phyloP scores from a whole-genome alignment of 2,797 vertebrate species.

The Catostomus latipinnis region DNA sequence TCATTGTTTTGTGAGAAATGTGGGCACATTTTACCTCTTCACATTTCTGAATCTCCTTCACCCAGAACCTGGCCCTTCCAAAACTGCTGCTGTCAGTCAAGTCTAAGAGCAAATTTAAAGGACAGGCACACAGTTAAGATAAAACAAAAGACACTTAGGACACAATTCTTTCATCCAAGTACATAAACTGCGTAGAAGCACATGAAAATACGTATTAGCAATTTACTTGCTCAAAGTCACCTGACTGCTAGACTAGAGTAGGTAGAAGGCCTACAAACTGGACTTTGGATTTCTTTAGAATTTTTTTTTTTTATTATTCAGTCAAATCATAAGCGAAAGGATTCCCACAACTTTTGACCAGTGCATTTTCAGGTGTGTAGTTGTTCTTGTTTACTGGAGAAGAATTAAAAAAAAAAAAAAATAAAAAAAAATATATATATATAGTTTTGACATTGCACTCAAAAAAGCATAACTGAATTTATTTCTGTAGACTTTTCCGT shows the following conservation, averaged over 20 bases:
- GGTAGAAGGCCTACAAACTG: neutral
- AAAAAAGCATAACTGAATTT: no score
- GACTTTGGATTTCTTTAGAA: neutral
- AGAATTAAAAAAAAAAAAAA: no score
- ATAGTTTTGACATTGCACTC: no score
- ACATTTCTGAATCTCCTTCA: constrained; percentile 93
- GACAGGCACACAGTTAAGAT: neutral
- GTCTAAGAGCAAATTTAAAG: constrained; percentile 74
- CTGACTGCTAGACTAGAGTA: constrained; percentile 21
- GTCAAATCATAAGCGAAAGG: no score
- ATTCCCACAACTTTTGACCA: no score
- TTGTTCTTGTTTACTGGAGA: no score
- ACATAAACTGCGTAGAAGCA: constrained; percentile 2
- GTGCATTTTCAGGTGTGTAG: no score
- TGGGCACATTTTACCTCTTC: constrained; percentile 84
- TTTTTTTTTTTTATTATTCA: no score
- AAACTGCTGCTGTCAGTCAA: constrained; percentile 95
- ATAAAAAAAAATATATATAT: no score
- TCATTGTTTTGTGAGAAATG: constrained; percentile 21
- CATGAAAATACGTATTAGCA: neutral
- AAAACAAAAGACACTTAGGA: neutral
- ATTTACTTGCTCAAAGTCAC: constrained; percentile 25
- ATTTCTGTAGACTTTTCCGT: no score
- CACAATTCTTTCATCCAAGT: neutral
- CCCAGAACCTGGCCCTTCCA: constrained; percentile 94